phyloP scores from a whole-genome alignment of 2,888 invertebrate genomes.

The Volucella bombylans region DNA sequence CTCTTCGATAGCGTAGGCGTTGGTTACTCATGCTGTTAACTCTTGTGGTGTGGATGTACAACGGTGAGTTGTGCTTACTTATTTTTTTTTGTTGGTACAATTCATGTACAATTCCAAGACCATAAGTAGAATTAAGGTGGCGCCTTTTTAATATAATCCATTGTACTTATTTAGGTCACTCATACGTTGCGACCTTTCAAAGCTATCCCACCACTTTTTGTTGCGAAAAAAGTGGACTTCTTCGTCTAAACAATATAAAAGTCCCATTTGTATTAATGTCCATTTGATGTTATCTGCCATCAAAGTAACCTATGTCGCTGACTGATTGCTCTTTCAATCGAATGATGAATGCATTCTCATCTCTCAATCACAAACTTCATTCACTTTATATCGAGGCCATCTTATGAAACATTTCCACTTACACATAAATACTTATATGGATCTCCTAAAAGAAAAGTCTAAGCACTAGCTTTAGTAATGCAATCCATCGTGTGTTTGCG shows the following conservation, averaged over 20 bases:
- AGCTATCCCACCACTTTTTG: no score
- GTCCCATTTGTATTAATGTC: conserved; percentile 61
- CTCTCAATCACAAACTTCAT: conserved; percentile 52
- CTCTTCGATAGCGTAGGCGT: no score
- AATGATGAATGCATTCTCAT: conserved; percentile 65
- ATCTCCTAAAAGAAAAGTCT: neutral
- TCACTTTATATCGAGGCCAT: conserved; percentile 40
- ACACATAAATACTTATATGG: neutral
- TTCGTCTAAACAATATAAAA: conserved; percentile 37
- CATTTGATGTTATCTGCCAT: conserved; percentile 63
- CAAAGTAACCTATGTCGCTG: conserved; percentile 41
- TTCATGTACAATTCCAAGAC: no score
- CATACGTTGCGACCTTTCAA: no score
- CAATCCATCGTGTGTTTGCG: conserved; percentile 51
- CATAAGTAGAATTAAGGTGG: no score
- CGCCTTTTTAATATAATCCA: no score
- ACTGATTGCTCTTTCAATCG: conserved; percentile 51
- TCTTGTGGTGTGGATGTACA: no score
- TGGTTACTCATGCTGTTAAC: no score
- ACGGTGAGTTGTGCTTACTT: no score
- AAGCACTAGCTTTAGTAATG: conserved; percentile 41
- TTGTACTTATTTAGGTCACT: no score
- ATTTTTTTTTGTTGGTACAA: no score
- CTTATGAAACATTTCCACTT: neutral
- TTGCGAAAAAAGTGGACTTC: no score